Evolutionary conservation across 2,797 vertebrate genomes (phyloP), one percentile per base, ranked within the genome.

Genomic region (Micrastur ruficollis): DNA sequence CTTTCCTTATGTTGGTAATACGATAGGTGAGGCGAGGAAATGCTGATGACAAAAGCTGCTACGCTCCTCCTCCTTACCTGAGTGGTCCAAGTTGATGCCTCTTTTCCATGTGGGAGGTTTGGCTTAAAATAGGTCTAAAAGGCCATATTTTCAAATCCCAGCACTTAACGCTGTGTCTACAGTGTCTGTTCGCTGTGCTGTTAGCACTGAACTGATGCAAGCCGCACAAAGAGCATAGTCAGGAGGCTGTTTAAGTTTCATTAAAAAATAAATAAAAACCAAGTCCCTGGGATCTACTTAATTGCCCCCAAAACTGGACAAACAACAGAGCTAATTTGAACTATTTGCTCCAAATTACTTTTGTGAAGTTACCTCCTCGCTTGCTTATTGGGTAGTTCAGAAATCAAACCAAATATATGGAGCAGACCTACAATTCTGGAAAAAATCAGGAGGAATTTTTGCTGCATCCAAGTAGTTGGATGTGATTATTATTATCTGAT

Each of bases 271-370:
- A 95, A 87, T 83, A 80, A 89, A 65, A 4, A 15, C 12, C 31
- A 65, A 17, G 7, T 94, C 85, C 74, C 67, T 74, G 38, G 40
- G 42, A 78, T 83, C 78, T 68, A 68, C 27, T 80, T 87, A 89
- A 90, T 50, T 82, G 17, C 18, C 53, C 78, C 65, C 3, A 23
- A 82, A 94, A 78, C 47, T 85, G 92, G 72, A 74, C 65, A 78
- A 95, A 71, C 27, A 90, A n/a, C 74, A 91, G 78, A 94, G 46
- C 36, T 75, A 86, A 92, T 87, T n/a, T 86, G 79, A 91, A 88
- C 19, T 88, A 44, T 91, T 94, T 90, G 49, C 61, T 90, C 16
- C 73, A 92, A 82, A 86, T 76, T 59, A 36, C 40, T 88, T 46
- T 36, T 44, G 34, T 61, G 75, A 96, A 27, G 86, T 94, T 73